phyloP scores from a whole-genome alignment of 2,113 vertebrate species.

The Chauna torquata region DNA sequence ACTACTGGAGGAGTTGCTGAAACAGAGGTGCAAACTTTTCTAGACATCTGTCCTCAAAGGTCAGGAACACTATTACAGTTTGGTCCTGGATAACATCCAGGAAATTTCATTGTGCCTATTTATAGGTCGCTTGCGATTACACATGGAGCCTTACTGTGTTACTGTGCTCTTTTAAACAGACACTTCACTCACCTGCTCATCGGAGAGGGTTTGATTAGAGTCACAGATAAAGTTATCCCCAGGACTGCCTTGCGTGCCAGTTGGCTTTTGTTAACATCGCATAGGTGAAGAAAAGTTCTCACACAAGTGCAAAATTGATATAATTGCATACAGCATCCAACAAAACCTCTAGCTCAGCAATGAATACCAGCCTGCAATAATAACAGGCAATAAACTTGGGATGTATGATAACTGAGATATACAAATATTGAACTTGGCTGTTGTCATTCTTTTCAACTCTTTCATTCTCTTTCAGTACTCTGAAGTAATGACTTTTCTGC shows the following conservation, averaged over 20 bases:
- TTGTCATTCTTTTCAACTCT: background rate
- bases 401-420: background rate
- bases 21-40: background rate
- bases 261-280: background rate
- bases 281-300: background rate
- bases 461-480: background rate
- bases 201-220: background rate
- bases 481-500: background rate
- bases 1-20: background rate
- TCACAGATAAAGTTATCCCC: background rate
- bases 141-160: background rate
- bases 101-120: constrained; percentile 44
- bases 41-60: background rate
- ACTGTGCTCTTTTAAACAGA: background rate
- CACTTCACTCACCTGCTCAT: background rate
- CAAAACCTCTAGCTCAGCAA: background rate
- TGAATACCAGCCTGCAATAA: background rate
- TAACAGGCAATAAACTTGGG: background rate
- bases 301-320: background rate
- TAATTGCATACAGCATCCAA: accelerated
- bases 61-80: background rate
- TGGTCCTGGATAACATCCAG: background rate
- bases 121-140: background rate
- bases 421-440: background rate
- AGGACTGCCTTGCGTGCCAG: background rate